Evolutionary conservation across 2,888 invertebrate genomes (phyloP).

Genomic region (Acrobasis repandana): DNA sequence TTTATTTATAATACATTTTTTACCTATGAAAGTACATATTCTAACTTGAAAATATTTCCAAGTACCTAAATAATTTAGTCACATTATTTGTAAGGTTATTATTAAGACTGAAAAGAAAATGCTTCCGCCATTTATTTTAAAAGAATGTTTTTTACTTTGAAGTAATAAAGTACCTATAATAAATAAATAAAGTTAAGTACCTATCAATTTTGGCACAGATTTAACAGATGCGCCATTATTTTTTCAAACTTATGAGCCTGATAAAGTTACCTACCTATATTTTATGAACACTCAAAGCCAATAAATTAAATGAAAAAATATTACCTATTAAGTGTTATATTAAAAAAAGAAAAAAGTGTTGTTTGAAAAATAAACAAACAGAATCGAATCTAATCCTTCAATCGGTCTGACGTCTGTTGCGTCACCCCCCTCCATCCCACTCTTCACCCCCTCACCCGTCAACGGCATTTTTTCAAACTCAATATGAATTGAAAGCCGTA

Average conservation of each 20-base stretch:
- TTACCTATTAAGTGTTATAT: not conserved
- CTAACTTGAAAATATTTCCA: no score
- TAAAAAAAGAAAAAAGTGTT: conserved; percentile 27
- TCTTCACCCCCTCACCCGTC: conserved; percentile 31
- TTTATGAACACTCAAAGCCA: no score
- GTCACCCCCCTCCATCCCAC: conserved; percentile 28
- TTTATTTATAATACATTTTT: no score
- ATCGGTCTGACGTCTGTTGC: conserved; percentile 41
- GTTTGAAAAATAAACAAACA: conserved; percentile 36
- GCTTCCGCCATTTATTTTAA: no score
- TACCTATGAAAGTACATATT: no score
- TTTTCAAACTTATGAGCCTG: no score
- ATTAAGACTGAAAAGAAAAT: no score
- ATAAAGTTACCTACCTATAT: no score
- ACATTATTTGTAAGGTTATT: no score
- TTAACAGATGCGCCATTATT: no score
- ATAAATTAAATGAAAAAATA: not conserved
- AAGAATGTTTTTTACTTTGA: no score
- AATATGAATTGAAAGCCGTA: conserved; percentile 58
- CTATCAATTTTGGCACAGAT: not conserved
- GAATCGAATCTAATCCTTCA: conserved; percentile 60
- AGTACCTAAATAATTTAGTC: no score
- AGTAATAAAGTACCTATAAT: not conserved
- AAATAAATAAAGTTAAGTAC: not conserved
- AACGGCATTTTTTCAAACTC: conserved; percentile 44